Base-by-base conservation (phyloP, 64 coral and sea anemone genomes). In the Anthopleura sola region DNA sequence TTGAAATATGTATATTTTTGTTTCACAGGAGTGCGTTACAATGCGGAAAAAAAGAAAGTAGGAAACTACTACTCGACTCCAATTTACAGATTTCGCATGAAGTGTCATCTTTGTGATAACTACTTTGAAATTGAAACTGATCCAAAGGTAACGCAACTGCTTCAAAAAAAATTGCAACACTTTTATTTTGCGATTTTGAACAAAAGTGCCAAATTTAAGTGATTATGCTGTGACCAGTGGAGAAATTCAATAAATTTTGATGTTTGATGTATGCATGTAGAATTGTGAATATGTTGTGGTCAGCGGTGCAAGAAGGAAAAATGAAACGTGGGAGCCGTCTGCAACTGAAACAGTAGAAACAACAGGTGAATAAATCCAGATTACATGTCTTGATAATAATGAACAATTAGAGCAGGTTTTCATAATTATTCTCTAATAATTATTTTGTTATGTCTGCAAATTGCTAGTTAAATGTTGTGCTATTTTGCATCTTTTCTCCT, bases 1-100 rank as follows among this genome's bases (percentile, higher is more conserved):
- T 71, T 15, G 34, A 32, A 9, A 16, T 34, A 14, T 69, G 12
- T 1, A 14, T 34, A 4, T 71, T 10, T 62, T 26, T 2, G 4
- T 71, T 71, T 71, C 34, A 16, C 28, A 99, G 97, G 97, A 84
- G 97, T 99, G 26, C 83, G 97, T 34, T 99, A 99, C 85, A 99
- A 99, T 92, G 97, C 97, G 38, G 97, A 99, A 51, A 99, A 99
- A 85, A 99, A 99, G 76, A 99, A 92, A 95, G 97, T 99, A n/a
- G 97, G 97, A 17, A 99, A 95, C 55, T 99, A 99, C 81, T 99
- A 99, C 80, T 94, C 97, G 57, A 99, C 97, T 48, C 97, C 97
- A 53, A 99, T 99, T 60, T 99, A 99, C 85, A 94, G 97, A 88
- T 99, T 99, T n/a, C 80, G 97, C 34, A 99, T 99, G 97, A 99